Evolutionary conservation across 2,888 invertebrate genomes (phyloP).

Genomic region (Teleiodes luculella): DNA sequence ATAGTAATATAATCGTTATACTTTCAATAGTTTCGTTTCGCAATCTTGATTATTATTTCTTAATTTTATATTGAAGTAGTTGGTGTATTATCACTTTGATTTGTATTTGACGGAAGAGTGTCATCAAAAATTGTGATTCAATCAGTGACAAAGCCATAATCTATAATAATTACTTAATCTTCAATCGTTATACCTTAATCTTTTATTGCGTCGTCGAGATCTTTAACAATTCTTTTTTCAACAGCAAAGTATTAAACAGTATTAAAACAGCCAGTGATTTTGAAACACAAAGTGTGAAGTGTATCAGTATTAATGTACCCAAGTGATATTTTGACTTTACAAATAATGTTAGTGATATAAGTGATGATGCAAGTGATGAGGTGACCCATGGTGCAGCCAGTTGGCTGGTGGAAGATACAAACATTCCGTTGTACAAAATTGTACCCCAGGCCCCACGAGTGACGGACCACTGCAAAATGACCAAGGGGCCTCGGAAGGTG

Average conservation of each 20-base stretch:
- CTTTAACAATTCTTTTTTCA: slow-evolving; percentile 25
- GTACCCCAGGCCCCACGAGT: slow-evolving; percentile 73
- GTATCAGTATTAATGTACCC: slow-evolving; percentile 44
- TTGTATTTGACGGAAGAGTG: not conserved
- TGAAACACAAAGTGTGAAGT: slow-evolving; percentile 21
- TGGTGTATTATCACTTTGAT: not conserved
- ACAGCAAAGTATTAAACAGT: slow-evolving; percentile 31
- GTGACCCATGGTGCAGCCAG: slow-evolving; percentile 55
- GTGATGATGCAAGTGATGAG: slow-evolving; percentile 52
- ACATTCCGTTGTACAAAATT: slow-evolving; percentile 76
- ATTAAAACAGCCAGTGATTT: slow-evolving; percentile 37
- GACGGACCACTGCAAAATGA: slow-evolving; percentile 76
- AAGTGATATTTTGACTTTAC: slow-evolving; percentile 6
- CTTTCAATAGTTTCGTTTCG: no score
- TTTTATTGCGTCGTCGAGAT: slow-evolving; percentile 35
- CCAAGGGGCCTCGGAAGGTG: slow-evolving; percentile 79
- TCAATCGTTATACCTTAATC: slow-evolving; percentile 41
- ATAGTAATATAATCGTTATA: not conserved
- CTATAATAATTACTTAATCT: not conserved
- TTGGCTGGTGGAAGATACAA: slow-evolving; percentile 54
- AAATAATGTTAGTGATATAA: slow-evolving; percentile 40
- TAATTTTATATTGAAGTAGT: no score
- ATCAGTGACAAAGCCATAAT: not conserved
- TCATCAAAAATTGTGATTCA: not conserved
- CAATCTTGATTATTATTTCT: no score